Percentiles rank a stretch among this genome's conserved stretches.
Conservation (phyloP, 2,113 vertebrate genomes). For the Ivindomyrus marchei region DNA sequence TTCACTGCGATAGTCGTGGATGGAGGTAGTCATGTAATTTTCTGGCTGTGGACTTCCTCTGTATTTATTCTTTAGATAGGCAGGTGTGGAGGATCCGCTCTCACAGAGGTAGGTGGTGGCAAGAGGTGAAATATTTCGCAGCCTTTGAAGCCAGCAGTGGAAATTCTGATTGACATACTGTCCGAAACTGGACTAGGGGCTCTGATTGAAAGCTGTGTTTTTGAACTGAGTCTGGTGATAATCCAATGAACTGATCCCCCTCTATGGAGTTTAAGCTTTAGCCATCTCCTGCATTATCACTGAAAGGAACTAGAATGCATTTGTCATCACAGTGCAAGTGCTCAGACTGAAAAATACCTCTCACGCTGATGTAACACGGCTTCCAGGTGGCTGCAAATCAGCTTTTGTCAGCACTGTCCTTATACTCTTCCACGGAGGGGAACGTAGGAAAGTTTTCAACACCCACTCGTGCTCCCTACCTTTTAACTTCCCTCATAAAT, state of each 20-base stretch:
- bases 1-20: background rate
- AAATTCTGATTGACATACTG: conserved; percentile 2
- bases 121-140: background rate
- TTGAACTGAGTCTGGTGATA: background rate
- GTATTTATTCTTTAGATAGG: background rate
- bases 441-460: background rate
- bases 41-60: background rate
- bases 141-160: background rate
- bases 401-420: background rate
- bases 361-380: background rate
- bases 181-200: background rate
- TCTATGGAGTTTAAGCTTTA: background rate
- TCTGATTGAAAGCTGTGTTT: background rate
- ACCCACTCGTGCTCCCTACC: background rate
- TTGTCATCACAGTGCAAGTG: background rate
- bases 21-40: background rate
- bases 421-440: background rate
- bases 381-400: background rate
- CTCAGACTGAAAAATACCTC: background rate
- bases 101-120: background rate
- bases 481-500: background rate
- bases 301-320: background rate
- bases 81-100: background rate
- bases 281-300: background rate
- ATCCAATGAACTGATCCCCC: background rate